phyloP scores from a whole-genome alignment of 2,113 vertebrate genomes.

The Aleadryas rufinucha region DNA sequence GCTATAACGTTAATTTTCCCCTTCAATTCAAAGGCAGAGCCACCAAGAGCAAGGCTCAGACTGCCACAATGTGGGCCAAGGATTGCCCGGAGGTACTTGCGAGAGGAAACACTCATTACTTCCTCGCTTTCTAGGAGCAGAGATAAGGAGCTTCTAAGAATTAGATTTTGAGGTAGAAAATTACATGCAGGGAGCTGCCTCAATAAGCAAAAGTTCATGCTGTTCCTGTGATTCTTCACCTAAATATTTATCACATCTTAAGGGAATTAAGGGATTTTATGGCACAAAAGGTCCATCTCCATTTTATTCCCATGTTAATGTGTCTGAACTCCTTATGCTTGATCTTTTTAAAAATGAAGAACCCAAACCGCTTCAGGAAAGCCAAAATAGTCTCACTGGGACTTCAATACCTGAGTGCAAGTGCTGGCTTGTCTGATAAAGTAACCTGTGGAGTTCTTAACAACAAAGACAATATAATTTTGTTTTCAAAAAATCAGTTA shows the following conservation, averaged over 20 bases:
- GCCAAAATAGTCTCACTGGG: not conserved
- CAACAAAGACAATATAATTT: not conserved
- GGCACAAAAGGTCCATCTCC: not conserved
- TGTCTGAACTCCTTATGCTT: not conserved
- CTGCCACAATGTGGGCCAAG: rapidly evolving
- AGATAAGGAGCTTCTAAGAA: conserved; percentile 1
- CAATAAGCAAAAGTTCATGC: not conserved
- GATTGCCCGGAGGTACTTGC: not conserved
- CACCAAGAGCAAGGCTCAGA: not conserved
- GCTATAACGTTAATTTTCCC: not conserved
- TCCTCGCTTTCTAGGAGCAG: not conserved
- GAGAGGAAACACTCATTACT: not conserved
- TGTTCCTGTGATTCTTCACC: not conserved
- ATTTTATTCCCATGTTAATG: not conserved
- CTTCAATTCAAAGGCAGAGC: not conserved
- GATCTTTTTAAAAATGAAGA: not conserved
- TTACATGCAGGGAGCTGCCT: not conserved
- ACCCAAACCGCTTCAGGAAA: not conserved
- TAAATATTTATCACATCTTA: not conserved
- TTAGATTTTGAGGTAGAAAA: not conserved
- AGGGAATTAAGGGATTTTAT: not conserved
- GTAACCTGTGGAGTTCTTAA: conserved; percentile 14
- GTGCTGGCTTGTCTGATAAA: conserved; percentile 45
- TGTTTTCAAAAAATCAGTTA: not conserved
- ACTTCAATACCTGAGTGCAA: conserved; percentile 10